phyloP scores from a whole-genome alignment of 2,888 invertebrate genomes.

The Alitta virens region DNA sequence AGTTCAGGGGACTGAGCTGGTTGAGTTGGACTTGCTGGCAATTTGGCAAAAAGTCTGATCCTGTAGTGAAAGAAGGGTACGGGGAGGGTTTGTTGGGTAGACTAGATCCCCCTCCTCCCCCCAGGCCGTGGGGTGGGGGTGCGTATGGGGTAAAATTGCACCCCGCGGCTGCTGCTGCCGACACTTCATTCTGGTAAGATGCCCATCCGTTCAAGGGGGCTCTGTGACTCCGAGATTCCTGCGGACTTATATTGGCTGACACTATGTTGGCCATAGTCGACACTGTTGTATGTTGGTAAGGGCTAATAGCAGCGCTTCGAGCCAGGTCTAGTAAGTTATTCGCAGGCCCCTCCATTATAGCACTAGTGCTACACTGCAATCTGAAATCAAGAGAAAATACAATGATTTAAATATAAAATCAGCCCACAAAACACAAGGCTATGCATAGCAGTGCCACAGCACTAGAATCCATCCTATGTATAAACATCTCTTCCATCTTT shows the following conservation, averaged over 20 bases:
- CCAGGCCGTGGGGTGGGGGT: conserved; percentile 14
- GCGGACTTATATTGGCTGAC: background rate
- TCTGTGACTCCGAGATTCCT: background rate
- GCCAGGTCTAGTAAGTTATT: conserved; percentile 12
- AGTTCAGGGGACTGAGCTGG: conserved; percentile 17
- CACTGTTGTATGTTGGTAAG: conserved; percentile 9
- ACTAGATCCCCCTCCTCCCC: conserved; percentile 11
- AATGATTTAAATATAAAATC: too few relatives aligned
- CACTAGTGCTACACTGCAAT: too few relatives aligned
- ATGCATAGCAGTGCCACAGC: too few relatives aligned
- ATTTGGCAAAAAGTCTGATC: conserved; percentile 25
- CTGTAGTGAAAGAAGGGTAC: conserved; percentile 22
- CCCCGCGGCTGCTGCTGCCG: conserved; percentile 3
- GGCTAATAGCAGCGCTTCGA: conserved; percentile 5
- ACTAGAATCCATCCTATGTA: too few relatives aligned
- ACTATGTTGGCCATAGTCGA: conserved; percentile 10
- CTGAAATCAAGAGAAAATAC: too few relatives aligned
- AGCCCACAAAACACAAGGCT: too few relatives aligned
- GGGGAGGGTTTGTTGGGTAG: conserved; percentile 17
- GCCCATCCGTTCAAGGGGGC: conserved; percentile 14
- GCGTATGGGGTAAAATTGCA: conserved; percentile 25
- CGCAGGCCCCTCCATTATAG: conserved; percentile 10
- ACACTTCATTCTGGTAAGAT: conserved; percentile 1
- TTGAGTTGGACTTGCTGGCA: conserved; percentile 21
- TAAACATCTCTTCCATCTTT: too few relatives aligned